Conservation (phyloP, 2,797 vertebrate species). For the Eupleurogrammus muticus region DNA sequence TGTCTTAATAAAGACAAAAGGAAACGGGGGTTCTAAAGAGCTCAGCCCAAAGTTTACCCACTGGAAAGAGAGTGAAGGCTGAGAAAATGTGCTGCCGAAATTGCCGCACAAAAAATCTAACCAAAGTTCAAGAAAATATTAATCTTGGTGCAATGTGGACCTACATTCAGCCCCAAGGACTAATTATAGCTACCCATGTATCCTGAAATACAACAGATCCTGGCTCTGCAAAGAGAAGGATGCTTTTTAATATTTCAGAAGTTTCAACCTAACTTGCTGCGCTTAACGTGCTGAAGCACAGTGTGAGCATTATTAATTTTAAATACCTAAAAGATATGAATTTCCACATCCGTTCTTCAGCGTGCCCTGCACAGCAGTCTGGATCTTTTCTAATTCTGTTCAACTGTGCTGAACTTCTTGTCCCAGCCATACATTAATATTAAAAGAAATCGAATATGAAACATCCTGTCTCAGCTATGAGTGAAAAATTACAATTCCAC, state of each 20-base stretch:
- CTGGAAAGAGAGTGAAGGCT: conserved; percentile 27
- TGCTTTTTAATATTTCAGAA: conserved; percentile 37
- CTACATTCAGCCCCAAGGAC: conserved; percentile 8
- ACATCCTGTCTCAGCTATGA: conserved; percentile 21
- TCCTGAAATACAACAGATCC: conserved; percentile 10
- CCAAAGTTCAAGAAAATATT: conserved; percentile 1
- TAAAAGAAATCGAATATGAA: conserved; percentile 35
- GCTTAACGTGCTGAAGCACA: conserved; percentile 27
- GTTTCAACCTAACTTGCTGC: conserved; percentile 19
- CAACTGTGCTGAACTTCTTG: conserved; percentile 26
- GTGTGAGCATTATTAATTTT: conserved; percentile 26
- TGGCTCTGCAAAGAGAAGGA: conserved; percentile 18
- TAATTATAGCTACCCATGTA: conserved; percentile 18
- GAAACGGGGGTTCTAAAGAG: conserved; percentile 19
- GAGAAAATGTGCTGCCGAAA: conserved; percentile 18
- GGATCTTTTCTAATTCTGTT: conserved; percentile 33
- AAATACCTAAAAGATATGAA: conserved; percentile 34
- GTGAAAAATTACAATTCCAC: conserved; percentile 32
- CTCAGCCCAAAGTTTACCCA: conserved; percentile 23
- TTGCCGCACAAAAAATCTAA: neutral
- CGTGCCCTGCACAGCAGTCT: neutral
- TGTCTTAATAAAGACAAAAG: conserved; percentile 36
- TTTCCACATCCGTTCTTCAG: conserved; percentile 5
- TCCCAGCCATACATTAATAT: conserved; percentile 36
- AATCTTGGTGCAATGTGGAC: conserved; percentile 14